Percentiles rank a stretch among this genome's conserved stretches.
Conservation (phyloP, 2,888 invertebrate genomes). For the Epirrhoe tristata region DNA sequence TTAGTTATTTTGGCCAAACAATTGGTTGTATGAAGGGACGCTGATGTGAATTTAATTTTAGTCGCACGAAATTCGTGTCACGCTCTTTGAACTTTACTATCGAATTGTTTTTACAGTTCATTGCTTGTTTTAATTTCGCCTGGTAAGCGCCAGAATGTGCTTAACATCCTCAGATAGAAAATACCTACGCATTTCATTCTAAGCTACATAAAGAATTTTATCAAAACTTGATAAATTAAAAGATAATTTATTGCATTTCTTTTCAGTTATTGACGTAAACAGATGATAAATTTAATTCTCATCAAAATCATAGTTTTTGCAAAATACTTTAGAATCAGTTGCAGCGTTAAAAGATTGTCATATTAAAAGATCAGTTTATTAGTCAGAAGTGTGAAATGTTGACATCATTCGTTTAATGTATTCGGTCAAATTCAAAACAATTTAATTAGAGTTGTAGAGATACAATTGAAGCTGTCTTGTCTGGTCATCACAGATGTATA, state of each 20-base stretch:
- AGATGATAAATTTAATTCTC: too few relatives aligned
- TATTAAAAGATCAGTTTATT: too few relatives aligned
- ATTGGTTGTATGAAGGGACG: conserved; percentile 6
- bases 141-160: conserved; percentile 11
- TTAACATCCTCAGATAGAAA: conserved; percentile 10
- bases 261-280: too few relatives aligned
- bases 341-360: too few relatives aligned
- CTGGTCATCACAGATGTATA: conserved; percentile 7
- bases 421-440: too few relatives aligned
- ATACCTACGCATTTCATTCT: background rate
- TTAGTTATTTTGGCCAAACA: background rate
- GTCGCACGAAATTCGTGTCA: conserved; percentile 29
- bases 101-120: conserved; percentile 44
- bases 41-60: conserved; percentile 32
- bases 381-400: too few relatives aligned
- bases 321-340: too few relatives aligned
- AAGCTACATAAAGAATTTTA: too few relatives aligned
- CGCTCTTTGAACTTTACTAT: conserved; percentile 37
- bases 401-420: too few relatives aligned
- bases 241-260: too few relatives aligned
- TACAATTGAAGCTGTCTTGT: background rate
- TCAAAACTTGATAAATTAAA: background rate
- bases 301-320: too few relatives aligned
- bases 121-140: conserved; percentile 42
- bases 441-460: background rate